These are phyloP conservation scores for Dicentrarchus labrax DNA, from an alignment of 2,113 vertebrate genomes.

Conservation along the genomic window DNA sequence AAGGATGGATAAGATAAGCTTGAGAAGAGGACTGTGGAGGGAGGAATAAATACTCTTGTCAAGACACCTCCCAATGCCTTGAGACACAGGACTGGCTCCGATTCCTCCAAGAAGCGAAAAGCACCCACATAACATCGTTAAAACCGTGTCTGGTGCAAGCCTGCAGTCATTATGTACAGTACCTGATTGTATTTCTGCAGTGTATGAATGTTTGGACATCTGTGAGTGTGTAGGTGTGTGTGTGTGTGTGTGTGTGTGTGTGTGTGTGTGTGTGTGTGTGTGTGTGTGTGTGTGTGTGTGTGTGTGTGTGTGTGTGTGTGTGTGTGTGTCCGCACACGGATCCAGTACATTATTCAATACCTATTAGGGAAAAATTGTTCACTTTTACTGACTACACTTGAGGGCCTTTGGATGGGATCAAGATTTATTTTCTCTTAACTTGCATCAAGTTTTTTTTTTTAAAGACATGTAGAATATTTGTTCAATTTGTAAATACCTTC, in stretches of 20 bases:
- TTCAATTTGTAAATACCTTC: constrained; percentile 95
- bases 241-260: constrained; percentile 42
- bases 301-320: constrained; percentile 39
- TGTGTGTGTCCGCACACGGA: constrained; percentile 3
- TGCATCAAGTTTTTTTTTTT: constrained; percentile 99
- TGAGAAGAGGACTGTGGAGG: constrained; percentile 45
- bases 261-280: constrained; percentile 32
- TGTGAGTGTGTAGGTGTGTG: constrained; percentile 34
- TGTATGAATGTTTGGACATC: constrained; percentile 52
- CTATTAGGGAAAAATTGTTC: constrained; percentile 56
- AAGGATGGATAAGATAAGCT: constrained; percentile 36
- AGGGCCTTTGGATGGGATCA: constrained; percentile 87
- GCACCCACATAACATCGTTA: constrained; percentile 20
- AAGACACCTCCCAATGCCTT: constrained; percentile 37
- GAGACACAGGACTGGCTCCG: constrained; percentile 53
- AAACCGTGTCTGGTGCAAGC: constrained; percentile 34
- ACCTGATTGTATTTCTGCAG: constrained; percentile 66
- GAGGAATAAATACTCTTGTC: constrained; percentile 37
- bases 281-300: constrained; percentile 36
- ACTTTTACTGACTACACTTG: constrained; percentile 72
- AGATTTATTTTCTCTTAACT: constrained; percentile 98
- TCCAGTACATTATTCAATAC: constrained; percentile 47
- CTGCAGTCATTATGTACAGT: constrained; percentile 42
- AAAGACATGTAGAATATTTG: constrained; percentile 92
- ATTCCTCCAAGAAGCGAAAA: constrained; percentile 48